Conservation (phyloP, 1,140 invertebrate genomes). For the Conopomorpha cramerella region DNA sequence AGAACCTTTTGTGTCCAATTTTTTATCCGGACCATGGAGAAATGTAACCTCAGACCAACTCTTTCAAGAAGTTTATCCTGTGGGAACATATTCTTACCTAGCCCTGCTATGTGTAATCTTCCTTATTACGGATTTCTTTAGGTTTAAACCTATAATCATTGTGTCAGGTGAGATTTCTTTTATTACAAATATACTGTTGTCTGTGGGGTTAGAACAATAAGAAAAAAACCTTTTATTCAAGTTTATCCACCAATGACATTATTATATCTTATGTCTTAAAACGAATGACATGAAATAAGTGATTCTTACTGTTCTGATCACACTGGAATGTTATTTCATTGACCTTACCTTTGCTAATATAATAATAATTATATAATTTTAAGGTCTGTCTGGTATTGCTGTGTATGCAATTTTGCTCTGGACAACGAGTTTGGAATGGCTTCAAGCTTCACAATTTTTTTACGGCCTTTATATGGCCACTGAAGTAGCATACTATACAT, state of each 20-base stretch:
- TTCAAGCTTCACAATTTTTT: constrained; percentile 68
- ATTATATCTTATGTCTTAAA: too few relatives aligned
- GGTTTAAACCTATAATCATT: constrained; percentile 86
- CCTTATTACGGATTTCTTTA: constrained; percentile 79
- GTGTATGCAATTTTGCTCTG: constrained; percentile 76
- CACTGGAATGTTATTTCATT: too few relatives aligned
- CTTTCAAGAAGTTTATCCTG: constrained; percentile 78
- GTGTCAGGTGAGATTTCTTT: constrained; percentile 59
- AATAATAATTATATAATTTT: constrained; percentile 9
- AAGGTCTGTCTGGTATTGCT: constrained; percentile 66
- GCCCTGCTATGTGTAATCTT: constrained; percentile 75
- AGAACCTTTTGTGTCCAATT: constrained; percentile 81
- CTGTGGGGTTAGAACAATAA: too few relatives aligned
- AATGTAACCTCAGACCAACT: constrained; percentile 74
- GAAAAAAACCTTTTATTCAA: too few relatives aligned
- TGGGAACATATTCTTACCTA: constrained; percentile 81
- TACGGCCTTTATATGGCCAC: constrained; percentile 86
- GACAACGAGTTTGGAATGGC: constrained; percentile 65
- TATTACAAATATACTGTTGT: too few relatives aligned
- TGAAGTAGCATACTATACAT: constrained; percentile 91
- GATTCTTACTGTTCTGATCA: too few relatives aligned
- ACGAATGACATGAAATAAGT: too few relatives aligned
- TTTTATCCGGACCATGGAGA: constrained; percentile 69
- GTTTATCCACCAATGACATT: too few relatives aligned
- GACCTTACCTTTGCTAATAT: too few relatives aligned